Base-by-base conservation (phyloP, 1,140 invertebrate species). In the Tyrophagus putrescentiae region DNA sequence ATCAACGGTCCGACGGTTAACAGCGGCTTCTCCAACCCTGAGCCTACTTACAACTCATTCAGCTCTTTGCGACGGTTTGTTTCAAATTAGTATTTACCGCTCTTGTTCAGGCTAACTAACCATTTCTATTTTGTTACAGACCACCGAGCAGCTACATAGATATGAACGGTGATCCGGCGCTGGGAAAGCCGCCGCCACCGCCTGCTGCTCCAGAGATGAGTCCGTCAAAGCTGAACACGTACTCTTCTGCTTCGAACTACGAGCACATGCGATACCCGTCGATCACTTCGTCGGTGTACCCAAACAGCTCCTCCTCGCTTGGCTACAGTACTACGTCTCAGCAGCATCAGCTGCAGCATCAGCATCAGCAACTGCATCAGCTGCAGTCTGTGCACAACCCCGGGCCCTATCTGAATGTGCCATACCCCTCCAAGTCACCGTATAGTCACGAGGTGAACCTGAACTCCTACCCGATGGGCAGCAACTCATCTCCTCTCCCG, bases 341-440 rank as follows among this genome's bases (percentile, higher is more conserved):
- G 32, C n/a, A n/a, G n/a, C n/a, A n/a, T n/a, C n/a, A n/a, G n/a
- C n/a, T n/a, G n/a, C n/a, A n/a, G n/a, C n/a, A n/a, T n/a, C n/a
- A n/a, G n/a, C n/a, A n/a, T n/a, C n/a, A n/a, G n/a, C n/a, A n/a
- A n/a, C n/a, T n/a, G n/a, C n/a, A n/a, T n/a, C n/a, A n/a, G n/a
- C n/a, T n/a, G n/a, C n/a, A n/a, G n/a, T n/a, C n/a, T 25, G 31
- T 57, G 27, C 21, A 28, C 57, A 45, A 48, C 59, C 32, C 57
- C 23, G 62, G 62, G 32, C 64, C 65, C 3, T 67, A 67, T 28
- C 60, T 66, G 23, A 66, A 67, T 61, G 58, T 66, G 9, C 62
- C 65, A 23, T 66, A 64, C 36, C 41, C 60, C 9, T 45, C 63
- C 16, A 45, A 45, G 9, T 39, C 36, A 21, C 29, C 28, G 23